phyloP scores from a whole-genome alignment of 2,113 vertebrate species.

The Perccottus glenii region DNA sequence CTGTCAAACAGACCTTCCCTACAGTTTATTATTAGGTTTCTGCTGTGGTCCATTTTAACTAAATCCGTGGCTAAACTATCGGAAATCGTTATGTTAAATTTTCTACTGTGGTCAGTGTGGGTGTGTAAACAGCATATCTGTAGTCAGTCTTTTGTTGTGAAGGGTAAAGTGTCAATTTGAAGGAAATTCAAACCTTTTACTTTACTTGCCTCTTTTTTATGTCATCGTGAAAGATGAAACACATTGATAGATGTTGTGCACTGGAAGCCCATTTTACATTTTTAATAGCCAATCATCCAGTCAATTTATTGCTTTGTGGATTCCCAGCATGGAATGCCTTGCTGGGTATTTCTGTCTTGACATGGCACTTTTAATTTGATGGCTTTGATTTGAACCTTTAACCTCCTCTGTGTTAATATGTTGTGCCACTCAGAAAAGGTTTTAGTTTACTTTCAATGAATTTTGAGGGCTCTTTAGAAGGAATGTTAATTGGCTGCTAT shows the following conservation, averaged over 20 bases:
- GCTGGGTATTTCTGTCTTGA: constrained; percentile 41
- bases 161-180: constrained; percentile 18
- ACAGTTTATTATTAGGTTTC: constrained; percentile 37
- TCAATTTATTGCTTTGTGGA: constrained; percentile 57
- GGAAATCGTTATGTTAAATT: neutral
- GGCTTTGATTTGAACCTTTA: constrained; percentile 51
- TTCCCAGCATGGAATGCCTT: constrained; percentile 44
- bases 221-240: constrained; percentile 43
- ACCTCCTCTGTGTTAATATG: constrained; percentile 50
- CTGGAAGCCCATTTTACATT: constrained; percentile 55
- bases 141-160: neutral
- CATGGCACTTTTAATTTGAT: constrained; percentile 55
- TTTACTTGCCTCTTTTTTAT: constrained; percentile 12
- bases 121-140: neutral
- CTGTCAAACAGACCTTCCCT: constrained; percentile 40
- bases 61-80: constrained; percentile 5
- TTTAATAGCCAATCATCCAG: constrained; percentile 59
- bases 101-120: neutral
- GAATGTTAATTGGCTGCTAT: constrained; percentile 4
- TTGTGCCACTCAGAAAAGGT: constrained; percentile 41
- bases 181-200: constrained; percentile 24
- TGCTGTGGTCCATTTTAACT: neutral
- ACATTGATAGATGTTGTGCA: constrained; percentile 40
- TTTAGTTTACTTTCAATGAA: constrained; percentile 9
- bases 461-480: neutral